Conservation (phyloP, 2,113 vertebrate species). For the Corythoichthys intestinalis region DNA sequence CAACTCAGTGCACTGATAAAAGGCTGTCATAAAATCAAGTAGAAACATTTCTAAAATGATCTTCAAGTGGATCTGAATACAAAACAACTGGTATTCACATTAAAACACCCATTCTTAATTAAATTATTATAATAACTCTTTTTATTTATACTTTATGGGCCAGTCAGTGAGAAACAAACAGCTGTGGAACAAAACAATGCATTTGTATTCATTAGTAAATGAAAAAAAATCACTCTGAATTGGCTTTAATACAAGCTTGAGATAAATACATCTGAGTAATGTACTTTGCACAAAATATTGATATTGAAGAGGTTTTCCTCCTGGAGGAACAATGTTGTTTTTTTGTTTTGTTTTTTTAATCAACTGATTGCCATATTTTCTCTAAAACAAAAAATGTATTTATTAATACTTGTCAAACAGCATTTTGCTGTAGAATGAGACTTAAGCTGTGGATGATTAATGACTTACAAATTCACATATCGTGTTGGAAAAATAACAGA, state of each 20-base stretch:
- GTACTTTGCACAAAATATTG: background rate
- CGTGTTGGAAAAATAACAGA: too few relatives aligned
- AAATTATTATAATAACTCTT: slow-evolving; percentile 33
- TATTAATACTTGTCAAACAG: too few relatives aligned
- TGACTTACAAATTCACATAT: background rate
- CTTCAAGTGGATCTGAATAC: slow-evolving; percentile 89
- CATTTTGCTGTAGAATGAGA: background rate
- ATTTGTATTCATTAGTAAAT: background rate
- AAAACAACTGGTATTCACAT: slow-evolving; percentile 77
- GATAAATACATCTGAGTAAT: background rate
- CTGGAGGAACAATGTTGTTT: too few relatives aligned
- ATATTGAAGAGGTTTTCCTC: too few relatives aligned
- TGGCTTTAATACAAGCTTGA: background rate
- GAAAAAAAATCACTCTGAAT: background rate
- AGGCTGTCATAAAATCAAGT: slow-evolving; percentile 90
- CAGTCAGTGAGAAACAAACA: slow-evolving; percentile 26
- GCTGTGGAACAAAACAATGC: slow-evolving; percentile 44
- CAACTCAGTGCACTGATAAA: slow-evolving; percentile 80
- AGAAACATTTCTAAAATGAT: slow-evolving; percentile 93
- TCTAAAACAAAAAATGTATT: too few relatives aligned
- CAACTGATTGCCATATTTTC: too few relatives aligned
- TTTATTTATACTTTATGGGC: slow-evolving; percentile 22
- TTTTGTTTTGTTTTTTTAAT: too few relatives aligned
- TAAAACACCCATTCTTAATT: slow-evolving; percentile 49
- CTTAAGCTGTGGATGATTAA: background rate